Base-by-base conservation (phyloP, 2,888 invertebrate genomes). In the Archips xylosteana region DNA sequence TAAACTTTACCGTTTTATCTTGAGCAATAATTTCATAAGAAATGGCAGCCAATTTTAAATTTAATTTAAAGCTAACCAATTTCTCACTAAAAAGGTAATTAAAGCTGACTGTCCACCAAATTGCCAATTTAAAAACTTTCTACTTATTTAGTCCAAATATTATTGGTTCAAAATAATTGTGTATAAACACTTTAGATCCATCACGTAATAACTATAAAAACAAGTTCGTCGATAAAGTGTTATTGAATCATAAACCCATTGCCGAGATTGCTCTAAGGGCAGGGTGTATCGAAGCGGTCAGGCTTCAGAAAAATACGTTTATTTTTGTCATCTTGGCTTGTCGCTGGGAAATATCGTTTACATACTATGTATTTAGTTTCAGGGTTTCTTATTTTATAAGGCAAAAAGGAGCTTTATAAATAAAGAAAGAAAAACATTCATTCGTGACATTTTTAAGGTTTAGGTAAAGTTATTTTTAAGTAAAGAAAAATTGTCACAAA, bases 231-330 rank as follows among this genome's bases (percentile, higher is more conserved):
- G 63, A 70, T 64, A 66, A 74, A 62, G 47, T 70, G 63, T 66
- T 70, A 74, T 75, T 63, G 54, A 66, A 67, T 62, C 62, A 71
- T 68, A 71, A 66, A 71, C 39, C 66, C 71, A 66, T 67, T 62
- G 71, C 23, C 54, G 71, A 74, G 71, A 72, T 72, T 67, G 69
- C 69, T 62, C 10, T 39, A 47, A 59, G 63, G 65, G 47, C 62
- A 67, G 67, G 47, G 47, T 57, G 62, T 72, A 63, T 62, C 32
- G 62, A 63, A 5, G 65, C 59, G 60, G 59, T 15, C 65, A 64
- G 63, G 49, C n/a, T 57, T 61, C 66, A 36, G 54, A 32, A 64
- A 70, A 70, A 65, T 47, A 49, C 57, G 54, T 57, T 72, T 72
- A 47, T 15, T 67, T 57, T 67, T 72, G 57, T 49, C 57, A 32